Percentiles rank a stretch among this genome's conserved stretches.
phyloP scores from a whole-genome alignment of 2,113 vertebrate species.

The Notiomystis cincta region DNA sequence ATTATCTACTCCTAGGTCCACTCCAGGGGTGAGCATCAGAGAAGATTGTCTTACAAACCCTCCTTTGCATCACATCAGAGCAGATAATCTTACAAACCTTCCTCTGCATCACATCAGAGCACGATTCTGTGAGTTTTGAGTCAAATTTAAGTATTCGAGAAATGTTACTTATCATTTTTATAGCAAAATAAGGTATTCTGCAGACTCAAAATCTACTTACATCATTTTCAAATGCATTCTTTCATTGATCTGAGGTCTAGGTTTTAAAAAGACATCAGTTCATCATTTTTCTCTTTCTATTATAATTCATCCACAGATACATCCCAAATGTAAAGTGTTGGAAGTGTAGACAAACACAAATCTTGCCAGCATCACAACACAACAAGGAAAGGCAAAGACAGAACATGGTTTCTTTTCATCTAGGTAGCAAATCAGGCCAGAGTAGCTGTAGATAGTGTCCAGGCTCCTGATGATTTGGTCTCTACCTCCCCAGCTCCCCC shows the following conservation, averaged over 20 bases:
- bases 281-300: not conserved
- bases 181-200: not conserved
- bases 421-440: not conserved
- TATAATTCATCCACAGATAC: not conserved
- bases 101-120: not conserved
- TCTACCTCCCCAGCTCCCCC: not conserved
- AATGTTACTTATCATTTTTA: fast-evolving
- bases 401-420: not conserved
- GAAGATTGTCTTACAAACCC: not conserved
- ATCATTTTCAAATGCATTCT: not conserved
- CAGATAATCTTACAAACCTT: not conserved
- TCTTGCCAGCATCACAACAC: not conserved
- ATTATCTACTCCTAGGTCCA: not conserved
- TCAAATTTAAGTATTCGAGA: not conserved
- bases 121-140: not conserved
- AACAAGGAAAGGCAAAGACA: not conserved
- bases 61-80: not conserved
- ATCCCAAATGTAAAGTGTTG: not conserved
- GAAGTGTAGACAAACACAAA: not conserved
- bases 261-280: not conserved
- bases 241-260: not conserved
- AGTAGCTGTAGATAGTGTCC: not conserved
- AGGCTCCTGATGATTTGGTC: not conserved
- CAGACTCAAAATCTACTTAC: not conserved
- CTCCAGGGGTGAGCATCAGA: not conserved